Conservation (phyloP, 1,140 invertebrate genomes). For the Holotrichia oblita region DNA sequence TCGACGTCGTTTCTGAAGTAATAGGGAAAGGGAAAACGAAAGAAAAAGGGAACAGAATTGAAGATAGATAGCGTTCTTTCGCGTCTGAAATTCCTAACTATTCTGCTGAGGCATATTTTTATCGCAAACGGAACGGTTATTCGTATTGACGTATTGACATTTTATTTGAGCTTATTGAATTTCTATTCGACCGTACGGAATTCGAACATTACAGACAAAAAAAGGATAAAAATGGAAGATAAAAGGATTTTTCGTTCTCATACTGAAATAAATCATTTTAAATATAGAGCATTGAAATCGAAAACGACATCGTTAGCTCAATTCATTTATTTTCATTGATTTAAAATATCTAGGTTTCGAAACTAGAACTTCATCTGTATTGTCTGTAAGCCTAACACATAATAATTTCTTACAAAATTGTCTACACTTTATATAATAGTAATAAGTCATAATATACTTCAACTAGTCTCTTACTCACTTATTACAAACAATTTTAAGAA, state of each 20-base stretch:
- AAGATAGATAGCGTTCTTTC: background rate
- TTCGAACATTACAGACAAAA: background rate
- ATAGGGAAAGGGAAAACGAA: background rate
- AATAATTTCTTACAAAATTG: too few relatives aligned
- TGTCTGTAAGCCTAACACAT: too few relatives aligned
- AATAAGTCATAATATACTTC: too few relatives aligned
- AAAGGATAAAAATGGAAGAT: background rate
- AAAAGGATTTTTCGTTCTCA: background rate
- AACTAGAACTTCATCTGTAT: too few relatives aligned
- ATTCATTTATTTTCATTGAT: too few relatives aligned
- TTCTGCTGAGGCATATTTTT: background rate
- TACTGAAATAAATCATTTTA: background rate
- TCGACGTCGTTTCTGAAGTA: background rate
- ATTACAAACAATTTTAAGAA: too few relatives aligned
- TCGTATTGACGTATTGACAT: background rate
- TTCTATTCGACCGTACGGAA: background rate
- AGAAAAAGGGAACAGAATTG: background rate
- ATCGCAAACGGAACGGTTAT: constrained; percentile 13
- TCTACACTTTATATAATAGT: too few relatives aligned
- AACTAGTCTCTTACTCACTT: too few relatives aligned
- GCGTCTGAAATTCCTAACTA: background rate
- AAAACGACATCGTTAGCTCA: background rate
- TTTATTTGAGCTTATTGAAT: constrained; percentile 18
- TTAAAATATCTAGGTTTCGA: too few relatives aligned
- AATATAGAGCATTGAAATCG: background rate